These are phyloP conservation scores for Nematopogon swammerdamellus DNA, from an alignment of 2,888 invertebrate genomes.

Conservation along the genomic window DNA sequence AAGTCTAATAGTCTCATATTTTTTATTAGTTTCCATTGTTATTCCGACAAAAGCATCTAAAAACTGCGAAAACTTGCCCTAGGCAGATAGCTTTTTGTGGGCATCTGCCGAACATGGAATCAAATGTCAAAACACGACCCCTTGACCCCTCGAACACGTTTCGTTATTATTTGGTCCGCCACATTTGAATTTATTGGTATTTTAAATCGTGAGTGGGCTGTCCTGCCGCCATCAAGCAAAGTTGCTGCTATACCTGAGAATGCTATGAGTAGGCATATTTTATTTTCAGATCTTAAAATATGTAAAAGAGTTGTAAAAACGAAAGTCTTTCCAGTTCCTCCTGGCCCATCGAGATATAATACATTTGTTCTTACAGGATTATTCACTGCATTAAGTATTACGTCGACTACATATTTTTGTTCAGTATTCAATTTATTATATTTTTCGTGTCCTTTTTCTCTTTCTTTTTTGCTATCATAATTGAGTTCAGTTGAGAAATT, in stretches of 20 bases:
- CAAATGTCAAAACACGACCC: no score
- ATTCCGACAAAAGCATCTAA: no score
- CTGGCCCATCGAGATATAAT: constrained; percentile 4
- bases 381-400: background rate
- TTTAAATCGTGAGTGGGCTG: background rate
- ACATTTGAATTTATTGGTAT: background rate
- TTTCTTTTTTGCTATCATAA: background rate
- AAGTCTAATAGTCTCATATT: no score
- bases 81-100: no score
- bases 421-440: no score
- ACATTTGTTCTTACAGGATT: constrained; percentile 1
- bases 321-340: constrained; percentile 7
- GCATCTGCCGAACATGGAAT: no score
- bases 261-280: constrained; percentile 2
- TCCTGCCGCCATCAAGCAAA: background rate
- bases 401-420: background rate
- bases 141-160: no score
- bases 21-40: no score
- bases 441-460: background rate
- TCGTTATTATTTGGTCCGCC: no score
- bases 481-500: no score
- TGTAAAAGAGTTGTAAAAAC: constrained; percentile 9
- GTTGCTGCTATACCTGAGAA: constrained; percentile 6
- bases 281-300: constrained; percentile 7
- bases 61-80: no score